Percentiles rank a stretch among this genome's conserved stretches.
Evolutionary conservation across 2,888 invertebrate species (phyloP).

Genomic region (Zootermopsis nevadensis): DNA sequence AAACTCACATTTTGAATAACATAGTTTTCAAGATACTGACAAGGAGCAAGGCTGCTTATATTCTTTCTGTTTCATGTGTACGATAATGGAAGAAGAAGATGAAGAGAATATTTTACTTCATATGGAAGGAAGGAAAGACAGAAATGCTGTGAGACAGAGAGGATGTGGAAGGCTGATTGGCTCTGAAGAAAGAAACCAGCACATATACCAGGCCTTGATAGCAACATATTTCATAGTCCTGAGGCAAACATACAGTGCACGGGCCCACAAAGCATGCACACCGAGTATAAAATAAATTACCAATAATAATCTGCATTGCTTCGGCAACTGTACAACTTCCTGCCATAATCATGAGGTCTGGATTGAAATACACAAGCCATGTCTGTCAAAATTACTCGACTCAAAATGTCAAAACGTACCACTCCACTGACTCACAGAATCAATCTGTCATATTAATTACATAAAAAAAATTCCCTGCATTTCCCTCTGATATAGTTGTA

Average conservation of each 20-base stretch:
- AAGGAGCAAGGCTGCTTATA: slow-evolving; percentile 28
- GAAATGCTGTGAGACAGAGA: slow-evolving; percentile 3
- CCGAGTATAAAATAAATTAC: slow-evolving; percentile 46
- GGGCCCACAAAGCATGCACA: background rate
- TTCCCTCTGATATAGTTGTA: slow-evolving; percentile 38
- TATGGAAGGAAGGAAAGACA: slow-evolving; percentile 4
- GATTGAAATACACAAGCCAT: background rate
- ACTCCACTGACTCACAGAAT: slow-evolving; percentile 22
- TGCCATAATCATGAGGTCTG: slow-evolving; percentile 23
- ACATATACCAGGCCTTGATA: slow-evolving; percentile 3
- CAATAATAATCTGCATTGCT: slow-evolving; percentile 26
- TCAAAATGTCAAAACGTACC: background rate
- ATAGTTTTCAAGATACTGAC: slow-evolving; percentile 31
- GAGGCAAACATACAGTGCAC: slow-evolving; percentile 33
- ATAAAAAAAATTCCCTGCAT: slow-evolving; percentile 26
- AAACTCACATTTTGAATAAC: slow-evolving; percentile 45
- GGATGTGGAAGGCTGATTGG: background rate
- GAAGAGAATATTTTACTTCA: slow-evolving; percentile 15
- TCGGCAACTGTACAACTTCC: slow-evolving; percentile 39
- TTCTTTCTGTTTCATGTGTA: background rate
- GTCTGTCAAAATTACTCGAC: background rate
- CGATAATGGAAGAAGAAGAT: slow-evolving; percentile 15
- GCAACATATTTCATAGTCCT: slow-evolving; percentile 37
- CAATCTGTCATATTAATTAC: slow-evolving; percentile 14
- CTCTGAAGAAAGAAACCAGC: background rate